phyloP scores from a whole-genome alignment of 2,888 invertebrate genomes.

The Cetonia aurata region DNA sequence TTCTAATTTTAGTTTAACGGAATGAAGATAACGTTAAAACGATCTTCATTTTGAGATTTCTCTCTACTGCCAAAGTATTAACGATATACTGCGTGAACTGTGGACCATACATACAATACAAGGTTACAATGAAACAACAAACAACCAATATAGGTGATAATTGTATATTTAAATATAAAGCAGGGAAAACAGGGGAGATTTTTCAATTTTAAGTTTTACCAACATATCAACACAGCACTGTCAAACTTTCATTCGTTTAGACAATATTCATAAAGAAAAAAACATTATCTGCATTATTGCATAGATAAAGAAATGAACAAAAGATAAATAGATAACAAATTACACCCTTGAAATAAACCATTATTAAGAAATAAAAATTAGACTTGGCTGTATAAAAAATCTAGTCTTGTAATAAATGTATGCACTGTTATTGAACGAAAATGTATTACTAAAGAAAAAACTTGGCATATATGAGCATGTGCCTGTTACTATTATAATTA shows the following conservation, averaged over 20 bases:
- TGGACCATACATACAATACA: conserved; percentile 33
- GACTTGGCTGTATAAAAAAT: conserved; percentile 63
- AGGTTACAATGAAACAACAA: conserved; percentile 16
- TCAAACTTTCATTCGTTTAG: conserved; percentile 6
- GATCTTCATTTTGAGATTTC: not conserved
- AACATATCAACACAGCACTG: conserved; percentile 43
- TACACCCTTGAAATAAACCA: conserved; percentile 33
- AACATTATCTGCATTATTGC: not conserved
- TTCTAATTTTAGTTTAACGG: conserved; percentile 10
- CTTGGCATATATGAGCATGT: conserved; percentile 35
- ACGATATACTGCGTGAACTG: conserved; percentile 30
- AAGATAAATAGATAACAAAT: conserved; percentile 27
- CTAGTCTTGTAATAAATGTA: conserved; percentile 62
- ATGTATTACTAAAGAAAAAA: conserved; percentile 32
- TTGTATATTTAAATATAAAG: conserved; percentile 34
- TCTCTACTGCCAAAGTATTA: conserved; percentile 38
- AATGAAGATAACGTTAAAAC: not conserved
- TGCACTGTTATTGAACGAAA: conserved; percentile 45
- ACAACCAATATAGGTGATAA: conserved; percentile 3
- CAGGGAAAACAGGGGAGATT: conserved; percentile 42
- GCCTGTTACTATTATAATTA: conserved; percentile 35
- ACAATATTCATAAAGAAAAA: not conserved
- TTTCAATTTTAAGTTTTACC: conserved; percentile 40
- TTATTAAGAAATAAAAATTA: conserved; percentile 46
- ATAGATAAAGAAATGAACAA: not conserved